phyloP scores from a whole-genome alignment of 2,113 vertebrate species.

The Hippocampus zosterae region DNA sequence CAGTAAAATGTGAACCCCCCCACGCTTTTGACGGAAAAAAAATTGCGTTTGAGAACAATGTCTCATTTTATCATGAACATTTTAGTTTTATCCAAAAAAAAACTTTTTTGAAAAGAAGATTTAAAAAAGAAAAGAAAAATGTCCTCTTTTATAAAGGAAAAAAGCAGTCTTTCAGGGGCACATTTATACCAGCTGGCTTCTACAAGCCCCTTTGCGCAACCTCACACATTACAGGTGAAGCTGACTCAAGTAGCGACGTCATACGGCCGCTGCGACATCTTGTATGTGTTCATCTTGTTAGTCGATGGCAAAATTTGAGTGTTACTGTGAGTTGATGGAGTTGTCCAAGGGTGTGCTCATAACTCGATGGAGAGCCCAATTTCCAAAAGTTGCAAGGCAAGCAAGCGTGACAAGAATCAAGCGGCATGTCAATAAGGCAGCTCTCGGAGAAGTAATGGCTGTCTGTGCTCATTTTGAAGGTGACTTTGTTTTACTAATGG shows the following conservation, averaged over 20 bases:
- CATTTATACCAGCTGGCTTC: background rate
- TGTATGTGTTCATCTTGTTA: background rate
- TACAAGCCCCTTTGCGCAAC: background rate
- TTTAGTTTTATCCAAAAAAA: too few species aligned
- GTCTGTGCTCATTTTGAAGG: conserved; percentile 60
- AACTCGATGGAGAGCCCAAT: conserved; percentile 46
- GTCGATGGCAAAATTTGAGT: background rate
- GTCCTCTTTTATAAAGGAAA: too few species aligned
- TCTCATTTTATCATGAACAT: background rate
- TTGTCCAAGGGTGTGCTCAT: background rate
- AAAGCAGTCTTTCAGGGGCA: background rate
- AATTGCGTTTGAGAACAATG: background rate
- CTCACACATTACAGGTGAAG: background rate
- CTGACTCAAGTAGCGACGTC: background rate
- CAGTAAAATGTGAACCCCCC: background rate
- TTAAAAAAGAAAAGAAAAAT: too few species aligned
- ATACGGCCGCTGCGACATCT: background rate
- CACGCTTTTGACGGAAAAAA: too few species aligned
- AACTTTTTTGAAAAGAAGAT: background rate
- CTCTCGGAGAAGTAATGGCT: conserved; percentile 60
- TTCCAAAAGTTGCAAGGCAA: conserved; percentile 64
- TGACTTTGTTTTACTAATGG: conserved; percentile 70
- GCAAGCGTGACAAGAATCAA: conserved; percentile 56
- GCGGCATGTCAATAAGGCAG: conserved; percentile 65
- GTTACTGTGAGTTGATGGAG: background rate